Evolutionary conservation across 2,888 invertebrate genomes (phyloP).

Genomic region (Notocelia uddmanniana): DNA sequence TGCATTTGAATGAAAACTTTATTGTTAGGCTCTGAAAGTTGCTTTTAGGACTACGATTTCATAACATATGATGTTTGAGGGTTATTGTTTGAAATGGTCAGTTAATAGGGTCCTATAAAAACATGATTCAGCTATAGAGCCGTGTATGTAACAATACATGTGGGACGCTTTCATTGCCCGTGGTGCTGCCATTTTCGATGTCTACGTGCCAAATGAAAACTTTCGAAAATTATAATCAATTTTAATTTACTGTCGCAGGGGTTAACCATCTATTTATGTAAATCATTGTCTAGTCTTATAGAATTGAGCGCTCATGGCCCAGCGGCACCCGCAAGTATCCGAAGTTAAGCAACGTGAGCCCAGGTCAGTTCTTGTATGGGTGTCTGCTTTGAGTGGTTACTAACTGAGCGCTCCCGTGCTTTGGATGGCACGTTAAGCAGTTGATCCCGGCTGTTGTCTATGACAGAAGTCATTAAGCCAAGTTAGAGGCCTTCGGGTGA

Average conservation of each 20-base stretch:
- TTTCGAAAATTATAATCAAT: slow-evolving; percentile 35
- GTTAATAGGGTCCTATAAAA: slow-evolving; percentile 50
- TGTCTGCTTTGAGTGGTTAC: too few relatives aligned
- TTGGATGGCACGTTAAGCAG: too few relatives aligned
- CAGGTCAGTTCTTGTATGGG: too few relatives aligned
- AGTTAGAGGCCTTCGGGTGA: too few relatives aligned
- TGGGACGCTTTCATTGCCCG: slow-evolving; percentile 62
- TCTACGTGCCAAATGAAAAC: slow-evolving; percentile 34
- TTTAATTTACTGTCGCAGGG: slow-evolving; percentile 19
- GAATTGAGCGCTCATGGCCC: too few relatives aligned
- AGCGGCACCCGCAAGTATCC: too few relatives aligned
- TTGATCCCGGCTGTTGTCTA: too few relatives aligned
- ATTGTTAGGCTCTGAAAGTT: neutral
- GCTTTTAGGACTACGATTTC: neutral
- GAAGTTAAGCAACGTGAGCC: too few relatives aligned
- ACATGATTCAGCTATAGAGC: slow-evolving; percentile 52
- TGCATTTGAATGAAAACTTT: neutral
- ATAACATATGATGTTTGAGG: neutral
- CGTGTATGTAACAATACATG: slow-evolving; percentile 58
- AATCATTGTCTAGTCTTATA: too few relatives aligned
- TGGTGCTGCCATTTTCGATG: slow-evolving; percentile 56
- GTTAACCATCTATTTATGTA: neutral
- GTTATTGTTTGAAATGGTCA: slow-evolving; percentile 34
- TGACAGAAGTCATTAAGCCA: too few relatives aligned
- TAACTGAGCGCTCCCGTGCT: too few relatives aligned